Evolutionary conservation across 2,888 invertebrate genomes (phyloP), one percentile per base, ranked within the genome.

Genomic region (Stenoptilia bipunctidactyla): DNA sequence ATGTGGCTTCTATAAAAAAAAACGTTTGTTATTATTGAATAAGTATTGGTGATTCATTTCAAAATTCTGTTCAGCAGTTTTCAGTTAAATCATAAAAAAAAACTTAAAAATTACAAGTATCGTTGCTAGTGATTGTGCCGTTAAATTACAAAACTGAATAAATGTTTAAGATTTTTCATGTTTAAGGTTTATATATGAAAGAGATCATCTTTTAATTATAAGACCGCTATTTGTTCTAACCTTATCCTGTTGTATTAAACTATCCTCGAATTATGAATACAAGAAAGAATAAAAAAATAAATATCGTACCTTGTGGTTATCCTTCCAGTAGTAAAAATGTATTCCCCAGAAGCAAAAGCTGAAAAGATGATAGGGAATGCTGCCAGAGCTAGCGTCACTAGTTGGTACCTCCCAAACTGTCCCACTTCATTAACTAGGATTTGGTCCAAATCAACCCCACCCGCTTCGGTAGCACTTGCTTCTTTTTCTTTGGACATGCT

Each of bases 271-370:
- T 9, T 25, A 25, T 25, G 9, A 6, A 25, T 25, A 25, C 5
- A 6, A 25, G n/a, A 25, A 5, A 25, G 9, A 6, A 25, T 25
- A 33, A 33, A n/a, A 33, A 33, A 33, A 33, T n/a, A 12, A 8
- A n/a, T 5, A 3, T 2, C n/a, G 40, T 50, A 80, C 80, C 82
- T 77, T 37, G 69, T 61, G 1, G 66, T 68, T 47, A 80, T 74
- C 43, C 80, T 73, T 5, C 75, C 76, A 0, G 75, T 75, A 0
- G 82, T 80, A 43, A 82, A 82, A 43, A 82, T 75, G 39, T 79
- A 82, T 50, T 82, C 82, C 13, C 79, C 77, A 0, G 79, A 56
- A 0, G 77, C 79, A 39, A 77, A 77, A 1, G 77, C 82, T 0
- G 76, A 72, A 55, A 82, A 80, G 15, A 82, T 76, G 8, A 77